phyloP scores from a whole-genome alignment of 23 tunicate genomes.

The Oikopleura albicans region DNA sequence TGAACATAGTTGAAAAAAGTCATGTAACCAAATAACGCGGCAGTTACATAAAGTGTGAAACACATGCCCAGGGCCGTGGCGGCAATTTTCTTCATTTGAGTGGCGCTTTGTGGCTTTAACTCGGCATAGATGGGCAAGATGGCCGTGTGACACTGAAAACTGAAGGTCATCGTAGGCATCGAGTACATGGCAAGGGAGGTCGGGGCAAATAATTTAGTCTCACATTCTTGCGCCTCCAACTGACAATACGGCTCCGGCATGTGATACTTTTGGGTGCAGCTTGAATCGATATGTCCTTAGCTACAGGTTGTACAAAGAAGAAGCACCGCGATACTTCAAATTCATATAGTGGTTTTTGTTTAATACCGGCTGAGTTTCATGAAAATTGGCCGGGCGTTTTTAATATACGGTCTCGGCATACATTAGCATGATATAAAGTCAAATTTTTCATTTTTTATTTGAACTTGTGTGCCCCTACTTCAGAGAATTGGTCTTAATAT shows the following conservation, averaged over 20 bases:
- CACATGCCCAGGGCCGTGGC: conserved; percentile 57
- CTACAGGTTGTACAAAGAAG: no score
- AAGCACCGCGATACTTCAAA: no score
- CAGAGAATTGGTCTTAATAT: no score
- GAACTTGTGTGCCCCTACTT: no score
- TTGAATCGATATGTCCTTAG: background rate
- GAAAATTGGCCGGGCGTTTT: no score
- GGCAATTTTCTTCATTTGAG: conserved; percentile 12
- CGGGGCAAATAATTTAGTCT: background rate
- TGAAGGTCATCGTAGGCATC: conserved; percentile 96
- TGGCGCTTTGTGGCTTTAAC: conserved; percentile 33
- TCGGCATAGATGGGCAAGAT: conserved; percentile 93
- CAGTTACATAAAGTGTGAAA: conserved; percentile 50
- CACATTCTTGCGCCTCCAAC: conserved; percentile 7
- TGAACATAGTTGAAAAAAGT: conserved; percentile 96
- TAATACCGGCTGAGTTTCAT: no score
- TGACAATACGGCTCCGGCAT: background rate
- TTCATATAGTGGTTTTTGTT: no score
- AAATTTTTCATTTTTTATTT: no score
- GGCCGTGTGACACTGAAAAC: conserved; percentile 94
- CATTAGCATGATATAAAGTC: no score
- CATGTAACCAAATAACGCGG: conserved; percentile 73
- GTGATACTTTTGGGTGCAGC: background rate
- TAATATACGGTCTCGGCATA: no score
- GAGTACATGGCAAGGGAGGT: conserved; percentile 27